Conservation (phyloP, 1,140 invertebrate species). For the Plodia interpunctella region DNA sequence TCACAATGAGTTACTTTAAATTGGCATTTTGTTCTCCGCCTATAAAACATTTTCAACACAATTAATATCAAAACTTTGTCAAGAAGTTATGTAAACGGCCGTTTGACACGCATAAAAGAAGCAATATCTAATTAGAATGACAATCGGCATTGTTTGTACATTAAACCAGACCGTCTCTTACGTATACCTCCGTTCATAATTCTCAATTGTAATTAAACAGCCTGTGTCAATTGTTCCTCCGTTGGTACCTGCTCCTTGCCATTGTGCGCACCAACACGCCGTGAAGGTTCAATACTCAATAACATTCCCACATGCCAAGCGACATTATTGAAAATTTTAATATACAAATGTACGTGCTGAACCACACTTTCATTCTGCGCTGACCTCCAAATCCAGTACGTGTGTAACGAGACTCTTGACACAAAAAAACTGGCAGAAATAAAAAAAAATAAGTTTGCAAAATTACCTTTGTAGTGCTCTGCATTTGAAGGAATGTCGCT, state of each 20-base stretch:
- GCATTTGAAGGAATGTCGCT: constrained; percentile 92
- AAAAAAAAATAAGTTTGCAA: constrained; percentile 18
- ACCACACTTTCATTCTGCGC: constrained; percentile 50
- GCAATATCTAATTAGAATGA: constrained; percentile 29
- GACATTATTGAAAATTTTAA: constrained; percentile 36
- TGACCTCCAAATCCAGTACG: constrained; percentile 61
- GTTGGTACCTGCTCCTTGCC: constrained; percentile 18
- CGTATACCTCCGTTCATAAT: constrained; percentile 38
- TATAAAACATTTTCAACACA: background rate
- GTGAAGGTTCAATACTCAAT: constrained; percentile 36
- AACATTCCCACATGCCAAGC: constrained; percentile 15
- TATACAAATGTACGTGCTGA: constrained; percentile 38
- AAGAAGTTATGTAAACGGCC: constrained; percentile 15
- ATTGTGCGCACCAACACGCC: constrained; percentile 33
- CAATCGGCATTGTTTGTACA: constrained; percentile 34
- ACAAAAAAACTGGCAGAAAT: constrained; percentile 25
- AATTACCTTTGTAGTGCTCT: constrained; percentile 79
- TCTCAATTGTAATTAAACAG: constrained; percentile 37
- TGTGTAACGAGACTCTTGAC: constrained; percentile 41
- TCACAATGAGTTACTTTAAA: background rate
- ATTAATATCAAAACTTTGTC: constrained; percentile 1
- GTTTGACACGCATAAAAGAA: constrained; percentile 21
- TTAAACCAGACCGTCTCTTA: constrained; percentile 15
- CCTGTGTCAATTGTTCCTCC: constrained; percentile 35
- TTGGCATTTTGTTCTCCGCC: background rate